Conservation (phyloP, 2,888 invertebrate genomes). For the Pasiphila rectangulata region DNA sequence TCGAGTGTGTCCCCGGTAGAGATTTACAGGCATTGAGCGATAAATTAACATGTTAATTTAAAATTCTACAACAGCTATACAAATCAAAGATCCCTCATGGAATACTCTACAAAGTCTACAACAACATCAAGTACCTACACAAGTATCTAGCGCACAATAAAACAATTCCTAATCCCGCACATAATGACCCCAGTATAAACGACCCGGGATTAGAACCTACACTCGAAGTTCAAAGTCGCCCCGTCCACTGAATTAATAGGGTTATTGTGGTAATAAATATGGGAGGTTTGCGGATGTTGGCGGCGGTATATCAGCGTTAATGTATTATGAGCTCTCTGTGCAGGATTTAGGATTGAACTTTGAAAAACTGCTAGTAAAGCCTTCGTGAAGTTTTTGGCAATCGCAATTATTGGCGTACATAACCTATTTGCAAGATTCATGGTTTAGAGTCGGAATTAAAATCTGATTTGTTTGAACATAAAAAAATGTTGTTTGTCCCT, state of each 20-base stretch:
- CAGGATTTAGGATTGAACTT: conserved; percentile 1
- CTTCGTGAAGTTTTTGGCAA: background rate
- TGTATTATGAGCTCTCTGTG: conserved; percentile 5
- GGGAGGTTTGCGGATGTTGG: conserved; percentile 25
- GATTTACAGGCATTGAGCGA: too few species aligned
- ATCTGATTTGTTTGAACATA: too few species aligned
- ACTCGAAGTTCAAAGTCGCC: conserved; percentile 63
- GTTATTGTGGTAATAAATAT: conserved; percentile 79
- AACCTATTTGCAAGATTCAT: too few species aligned
- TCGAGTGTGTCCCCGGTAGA: too few species aligned
- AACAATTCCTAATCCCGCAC: conserved; percentile 45
- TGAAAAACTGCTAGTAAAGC: background rate
- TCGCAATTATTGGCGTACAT: too few species aligned
- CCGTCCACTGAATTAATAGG: conserved; percentile 70
- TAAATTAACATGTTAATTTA: too few species aligned
- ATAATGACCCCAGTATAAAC: conserved; percentile 43
- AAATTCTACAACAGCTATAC: conserved; percentile 15
- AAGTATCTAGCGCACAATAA: conserved; percentile 36
- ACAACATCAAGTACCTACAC: too few species aligned
- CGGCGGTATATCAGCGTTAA: conserved; percentile 2
- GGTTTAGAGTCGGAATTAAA: too few species aligned
- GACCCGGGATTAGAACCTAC: conserved; percentile 48
- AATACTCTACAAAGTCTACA: conserved; percentile 10
- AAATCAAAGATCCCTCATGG: conserved; percentile 29
- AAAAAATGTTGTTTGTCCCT: too few species aligned